phyloP scores from a whole-genome alignment of 2,888 invertebrate genomes.

The Andrena chrysosceles region DNA sequence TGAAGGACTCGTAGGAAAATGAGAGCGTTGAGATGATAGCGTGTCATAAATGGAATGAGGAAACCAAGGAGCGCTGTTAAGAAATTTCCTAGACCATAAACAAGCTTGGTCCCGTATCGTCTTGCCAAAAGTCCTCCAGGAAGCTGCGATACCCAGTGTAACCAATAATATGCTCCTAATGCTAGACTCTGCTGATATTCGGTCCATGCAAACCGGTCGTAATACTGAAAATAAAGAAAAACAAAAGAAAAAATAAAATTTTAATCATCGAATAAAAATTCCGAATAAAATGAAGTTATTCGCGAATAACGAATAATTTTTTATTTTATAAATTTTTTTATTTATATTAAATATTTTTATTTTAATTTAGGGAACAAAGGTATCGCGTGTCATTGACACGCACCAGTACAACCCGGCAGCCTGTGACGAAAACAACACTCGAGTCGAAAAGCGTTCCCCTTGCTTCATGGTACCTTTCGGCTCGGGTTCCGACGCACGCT shows the following conservation, averaged over 20 bases:
- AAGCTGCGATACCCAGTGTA: slow-evolving; percentile 90
- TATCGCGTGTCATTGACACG: no score
- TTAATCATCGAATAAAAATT: neutral
- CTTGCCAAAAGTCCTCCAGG: slow-evolving; percentile 90
- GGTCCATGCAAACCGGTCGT: slow-evolving; percentile 87
- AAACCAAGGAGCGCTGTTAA: slow-evolving; percentile 88
- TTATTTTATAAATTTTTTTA: neutral
- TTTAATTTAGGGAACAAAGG: no score
- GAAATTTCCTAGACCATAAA: slow-evolving; percentile 90
- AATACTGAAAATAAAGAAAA: slow-evolving; percentile 50
- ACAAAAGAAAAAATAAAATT: neutral
- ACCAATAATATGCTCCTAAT: slow-evolving; percentile 90
- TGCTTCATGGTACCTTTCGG: no score
- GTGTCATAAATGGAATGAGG: slow-evolving; percentile 88
- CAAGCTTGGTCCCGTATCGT: slow-evolving; percentile 89
- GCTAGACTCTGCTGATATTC: slow-evolving; percentile 88
- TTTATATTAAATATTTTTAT: neutral
- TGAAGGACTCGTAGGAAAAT: slow-evolving; percentile 88
- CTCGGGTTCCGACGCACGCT: neutral
- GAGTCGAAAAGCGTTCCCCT: no score
- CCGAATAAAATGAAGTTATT: no score
- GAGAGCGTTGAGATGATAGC: slow-evolving; percentile 86
- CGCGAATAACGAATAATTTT: no score
- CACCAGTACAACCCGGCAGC: no score
- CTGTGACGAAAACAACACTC: no score